phyloP scores from a whole-genome alignment of 2,113 vertebrate species.

The Okapia johnstoni region DNA sequence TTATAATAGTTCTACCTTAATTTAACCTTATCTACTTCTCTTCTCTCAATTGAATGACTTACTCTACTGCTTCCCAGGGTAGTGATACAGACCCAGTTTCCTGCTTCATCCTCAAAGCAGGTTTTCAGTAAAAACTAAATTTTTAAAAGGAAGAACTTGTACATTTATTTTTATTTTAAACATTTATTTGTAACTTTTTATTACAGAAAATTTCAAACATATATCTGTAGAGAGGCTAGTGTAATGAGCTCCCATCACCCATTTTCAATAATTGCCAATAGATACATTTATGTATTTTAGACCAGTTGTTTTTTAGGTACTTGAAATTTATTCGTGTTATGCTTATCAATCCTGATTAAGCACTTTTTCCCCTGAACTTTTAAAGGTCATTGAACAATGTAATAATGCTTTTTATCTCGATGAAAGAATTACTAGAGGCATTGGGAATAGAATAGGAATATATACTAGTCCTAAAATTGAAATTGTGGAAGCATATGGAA shows the following conservation, averaged over 20 bases:
- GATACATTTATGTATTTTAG: background rate
- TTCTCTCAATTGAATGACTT: background rate
- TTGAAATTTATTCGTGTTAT: background rate
- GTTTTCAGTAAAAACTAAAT: constrained; percentile 9
- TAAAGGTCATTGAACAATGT: background rate
- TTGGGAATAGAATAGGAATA: background rate
- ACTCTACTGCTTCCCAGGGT: background rate
- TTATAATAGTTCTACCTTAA: background rate
- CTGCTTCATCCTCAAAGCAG: background rate
- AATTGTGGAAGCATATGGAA: background rate
- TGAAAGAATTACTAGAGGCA: background rate
- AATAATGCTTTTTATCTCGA: background rate
- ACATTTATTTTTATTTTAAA: background rate
- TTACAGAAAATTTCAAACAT: background rate
- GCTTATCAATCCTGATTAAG: background rate
- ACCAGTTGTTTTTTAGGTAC: background rate
- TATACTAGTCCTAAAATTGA: background rate
- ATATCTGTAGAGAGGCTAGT: background rate
- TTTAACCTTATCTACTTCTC: background rate
- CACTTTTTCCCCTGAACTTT: background rate
- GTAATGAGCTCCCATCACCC: background rate
- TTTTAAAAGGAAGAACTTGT: constrained; percentile 28
- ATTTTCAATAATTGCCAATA: background rate
- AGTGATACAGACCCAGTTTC: background rate
- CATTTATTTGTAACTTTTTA: background rate